Evolutionary conservation across 2,888 invertebrate species (phyloP), one percentile per base, ranked within the genome.

Genomic region (Orthonevra nobilis): DNA sequence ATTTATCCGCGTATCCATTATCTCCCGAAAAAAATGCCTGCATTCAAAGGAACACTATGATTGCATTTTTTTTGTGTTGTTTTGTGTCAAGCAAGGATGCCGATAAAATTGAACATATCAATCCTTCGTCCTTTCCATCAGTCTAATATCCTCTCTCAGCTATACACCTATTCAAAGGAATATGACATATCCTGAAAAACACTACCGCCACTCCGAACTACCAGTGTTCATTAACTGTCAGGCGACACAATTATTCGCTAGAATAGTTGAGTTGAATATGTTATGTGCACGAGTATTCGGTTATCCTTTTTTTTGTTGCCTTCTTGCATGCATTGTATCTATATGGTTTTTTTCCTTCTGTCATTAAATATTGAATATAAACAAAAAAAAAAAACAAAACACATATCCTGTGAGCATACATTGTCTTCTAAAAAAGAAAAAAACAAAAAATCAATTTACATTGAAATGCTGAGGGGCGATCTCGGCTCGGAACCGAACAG

Each of bases 291-390:
- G 38, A 32, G 3, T 56, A 20, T 44, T 58, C 15, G 9, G 20
- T 19, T 52, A n/a, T n/a, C 50, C 4, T 36, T 30, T 9, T 60
- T 64, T 30, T 50, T 14, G 38, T 38, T 28, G 38, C n/a, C n/a
- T n/a, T n/a, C n/a, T n/a, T n/a, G n/a, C n/a, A n/a, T n/a, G n/a
- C n/a, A n/a, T n/a, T n/a, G n/a, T n/a, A n/a, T n/a, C n/a, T n/a
- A n/a, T n/a, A n/a, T n/a, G n/a, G n/a, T n/a, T 61, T 28, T 20
- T 42, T 54, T 30, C 38, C 40, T 68, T 68, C 44, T 56, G 63
- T 77, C 77, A 77, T 77, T 77, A 77, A 77, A 77, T 77, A 77
- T 77, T 77, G 77, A 77, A 77, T 77, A 72, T 63, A 72, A 66
- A 72, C 58, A 52, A 46, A 58, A 70, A 32, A 48, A 23, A 30